Percentiles rank a stretch among this genome's conserved stretches.
Conservation (phyloP, 1,140 invertebrate genomes). For the Drosophila mayri region DNA sequence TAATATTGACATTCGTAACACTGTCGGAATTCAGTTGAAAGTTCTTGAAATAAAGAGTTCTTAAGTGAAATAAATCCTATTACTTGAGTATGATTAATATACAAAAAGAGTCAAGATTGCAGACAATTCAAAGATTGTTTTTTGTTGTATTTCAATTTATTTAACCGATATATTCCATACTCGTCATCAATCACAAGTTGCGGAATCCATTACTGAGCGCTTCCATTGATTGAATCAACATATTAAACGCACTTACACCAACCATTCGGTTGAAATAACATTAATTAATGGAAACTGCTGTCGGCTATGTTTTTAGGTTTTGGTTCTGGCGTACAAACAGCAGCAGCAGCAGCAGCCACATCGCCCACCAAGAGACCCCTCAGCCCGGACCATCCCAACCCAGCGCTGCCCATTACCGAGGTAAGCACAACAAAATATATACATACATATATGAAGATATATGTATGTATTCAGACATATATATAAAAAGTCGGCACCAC, state of each 20-base stretch:
- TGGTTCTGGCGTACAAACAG: constrained; percentile 85
- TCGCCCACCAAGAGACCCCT: constrained; percentile 86
- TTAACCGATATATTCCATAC: no score
- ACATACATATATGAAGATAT: neutral
- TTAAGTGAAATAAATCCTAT: neutral
- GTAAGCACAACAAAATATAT: constrained; percentile 78
- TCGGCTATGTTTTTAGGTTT: constrained; percentile 84
- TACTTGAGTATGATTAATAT: neutral
- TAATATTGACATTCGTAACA: neutral
- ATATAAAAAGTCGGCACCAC: constrained; percentile 3
- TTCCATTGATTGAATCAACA: constrained; percentile 15
- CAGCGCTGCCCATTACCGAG: constrained; percentile 88
- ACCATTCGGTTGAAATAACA: constrained; percentile 22
- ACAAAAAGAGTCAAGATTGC: neutral
- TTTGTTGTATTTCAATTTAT: neutral
- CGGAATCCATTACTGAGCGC: constrained; percentile 2
- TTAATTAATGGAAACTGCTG: constrained; percentile 28
- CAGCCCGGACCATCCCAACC: constrained; percentile 87
- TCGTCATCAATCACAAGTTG: neutral
- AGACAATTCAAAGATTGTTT: neutral
- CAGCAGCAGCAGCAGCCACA: constrained; percentile 85
- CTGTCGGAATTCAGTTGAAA: neutral
- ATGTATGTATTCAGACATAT: neutral
- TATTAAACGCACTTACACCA: constrained; percentile 7
- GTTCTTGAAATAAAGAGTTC: neutral